Evolutionary conservation across 2,113 vertebrate genomes (phyloP).

Genomic region (Poecile atricapillus): DNA sequence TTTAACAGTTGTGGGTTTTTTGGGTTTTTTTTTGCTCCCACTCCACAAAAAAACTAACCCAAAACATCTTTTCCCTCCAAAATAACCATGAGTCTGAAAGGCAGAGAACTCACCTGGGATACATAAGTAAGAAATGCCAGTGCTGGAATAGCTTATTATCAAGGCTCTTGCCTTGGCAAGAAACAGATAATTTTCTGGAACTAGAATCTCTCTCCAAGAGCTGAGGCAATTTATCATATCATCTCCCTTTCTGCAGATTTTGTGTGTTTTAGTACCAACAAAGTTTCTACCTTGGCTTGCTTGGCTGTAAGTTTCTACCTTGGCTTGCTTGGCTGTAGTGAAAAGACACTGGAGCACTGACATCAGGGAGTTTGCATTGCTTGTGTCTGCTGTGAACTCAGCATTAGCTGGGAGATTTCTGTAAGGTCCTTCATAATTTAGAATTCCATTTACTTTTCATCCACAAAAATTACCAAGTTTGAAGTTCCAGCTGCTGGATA

Average conservation of each 20-base stretch:
- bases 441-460: not conserved
- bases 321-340: not conserved
- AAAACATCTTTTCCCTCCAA: not conserved
- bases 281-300: not conserved
- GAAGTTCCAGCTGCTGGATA: not conserved
- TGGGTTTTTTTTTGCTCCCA: not conserved
- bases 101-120: not conserved
- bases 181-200: not conserved
- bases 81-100: not conserved
- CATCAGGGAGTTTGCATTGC: not conserved
- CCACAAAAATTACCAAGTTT: not conserved
- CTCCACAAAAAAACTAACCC: rapidly evolving
- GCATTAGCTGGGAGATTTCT: not conserved
- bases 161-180: not conserved
- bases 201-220: not conserved
- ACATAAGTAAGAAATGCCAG: not conserved
- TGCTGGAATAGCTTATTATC: not conserved
- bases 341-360: not conserved
- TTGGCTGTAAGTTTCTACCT: not conserved
- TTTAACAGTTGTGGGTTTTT: rapidly evolving
- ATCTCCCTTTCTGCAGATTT: not conserved
- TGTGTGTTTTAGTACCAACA: not conserved
- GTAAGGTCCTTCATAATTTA: not conserved
- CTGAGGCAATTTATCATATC: not conserved
- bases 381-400: not conserved